Evolutionary conservation across 2,888 invertebrate genomes (phyloP).

Genomic region (Chrysolina oricalcia): DNA sequence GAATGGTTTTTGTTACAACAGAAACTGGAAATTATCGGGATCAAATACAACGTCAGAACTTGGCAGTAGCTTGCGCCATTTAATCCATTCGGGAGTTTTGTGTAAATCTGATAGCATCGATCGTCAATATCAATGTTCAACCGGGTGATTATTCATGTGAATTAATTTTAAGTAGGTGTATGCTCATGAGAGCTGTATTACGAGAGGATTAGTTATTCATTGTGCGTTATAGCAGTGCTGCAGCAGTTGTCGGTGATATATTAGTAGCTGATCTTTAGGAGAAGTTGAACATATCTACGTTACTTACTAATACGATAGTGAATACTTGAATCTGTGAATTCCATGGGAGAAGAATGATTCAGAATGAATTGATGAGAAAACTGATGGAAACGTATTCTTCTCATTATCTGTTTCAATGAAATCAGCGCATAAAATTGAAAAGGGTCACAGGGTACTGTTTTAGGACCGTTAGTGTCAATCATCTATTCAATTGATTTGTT

Average conservation of each 20-base stretch:
- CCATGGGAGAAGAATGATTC: too few relatives aligned
- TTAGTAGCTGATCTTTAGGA: not conserved
- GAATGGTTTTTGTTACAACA: too few relatives aligned
- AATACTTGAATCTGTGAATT: not conserved
- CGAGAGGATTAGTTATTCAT: not conserved
- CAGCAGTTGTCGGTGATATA: not conserved
- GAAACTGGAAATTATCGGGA: too few relatives aligned
- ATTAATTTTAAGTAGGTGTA: slow-evolving; percentile 12
- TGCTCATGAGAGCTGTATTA: not conserved
- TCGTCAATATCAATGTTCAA: not conserved
- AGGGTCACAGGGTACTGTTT: too few relatives aligned
- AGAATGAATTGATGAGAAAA: too few relatives aligned
- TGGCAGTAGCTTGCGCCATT: too few relatives aligned
- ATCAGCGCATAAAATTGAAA: too few relatives aligned
- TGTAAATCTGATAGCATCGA: not conserved
- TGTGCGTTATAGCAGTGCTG: not conserved
- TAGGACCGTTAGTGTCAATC: too few relatives aligned
- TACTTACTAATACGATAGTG: not conserved
- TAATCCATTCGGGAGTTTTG: not conserved
- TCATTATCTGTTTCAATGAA: too few relatives aligned
- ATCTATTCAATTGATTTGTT: too few relatives aligned
- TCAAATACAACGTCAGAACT: too few relatives aligned
- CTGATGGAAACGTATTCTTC: too few relatives aligned
- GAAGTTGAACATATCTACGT: not conserved
- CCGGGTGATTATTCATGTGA: not conserved